These are phyloP conservation scores for Rhynchomys soricoides DNA, from an alignment of 2,113 vertebrate genomes.

Conservation along the genomic window DNA sequence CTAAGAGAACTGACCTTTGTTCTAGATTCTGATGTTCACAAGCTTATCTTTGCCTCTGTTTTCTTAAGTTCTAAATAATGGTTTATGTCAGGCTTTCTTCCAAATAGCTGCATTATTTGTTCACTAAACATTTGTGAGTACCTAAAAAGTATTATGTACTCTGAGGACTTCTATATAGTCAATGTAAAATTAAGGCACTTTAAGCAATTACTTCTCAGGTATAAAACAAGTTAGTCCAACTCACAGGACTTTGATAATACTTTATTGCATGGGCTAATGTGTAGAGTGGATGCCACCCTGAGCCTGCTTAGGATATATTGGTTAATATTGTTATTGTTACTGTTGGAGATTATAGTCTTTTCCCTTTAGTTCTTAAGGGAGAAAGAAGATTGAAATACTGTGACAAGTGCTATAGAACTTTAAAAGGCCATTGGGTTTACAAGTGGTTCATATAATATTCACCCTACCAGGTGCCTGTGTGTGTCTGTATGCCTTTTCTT, in stretches of 20 bases:
- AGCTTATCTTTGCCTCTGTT: slow-evolving; percentile 5
- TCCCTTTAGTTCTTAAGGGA: background rate
- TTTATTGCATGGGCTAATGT: background rate
- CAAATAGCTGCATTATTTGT: background rate
- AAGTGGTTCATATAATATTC: background rate
- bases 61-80: background rate
- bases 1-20: background rate
- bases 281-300: background rate
- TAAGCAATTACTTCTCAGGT: background rate
- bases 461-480: background rate
- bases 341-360: background rate
- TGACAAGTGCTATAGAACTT: background rate
- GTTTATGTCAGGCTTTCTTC: background rate
- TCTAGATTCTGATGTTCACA: background rate
- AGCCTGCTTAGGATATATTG: background rate
- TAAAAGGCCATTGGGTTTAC: background rate
- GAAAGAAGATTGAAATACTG: background rate
- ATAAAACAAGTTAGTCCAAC: background rate
- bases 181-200: background rate
- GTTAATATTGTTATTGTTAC: background rate
- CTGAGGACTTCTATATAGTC: background rate
- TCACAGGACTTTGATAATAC: background rate
- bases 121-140: background rate
- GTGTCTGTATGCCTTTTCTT: background rate
- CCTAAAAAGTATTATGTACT: background rate